Conservation (phyloP, 1,140 invertebrate species). For the Lepidurus arcticus region DNA sequence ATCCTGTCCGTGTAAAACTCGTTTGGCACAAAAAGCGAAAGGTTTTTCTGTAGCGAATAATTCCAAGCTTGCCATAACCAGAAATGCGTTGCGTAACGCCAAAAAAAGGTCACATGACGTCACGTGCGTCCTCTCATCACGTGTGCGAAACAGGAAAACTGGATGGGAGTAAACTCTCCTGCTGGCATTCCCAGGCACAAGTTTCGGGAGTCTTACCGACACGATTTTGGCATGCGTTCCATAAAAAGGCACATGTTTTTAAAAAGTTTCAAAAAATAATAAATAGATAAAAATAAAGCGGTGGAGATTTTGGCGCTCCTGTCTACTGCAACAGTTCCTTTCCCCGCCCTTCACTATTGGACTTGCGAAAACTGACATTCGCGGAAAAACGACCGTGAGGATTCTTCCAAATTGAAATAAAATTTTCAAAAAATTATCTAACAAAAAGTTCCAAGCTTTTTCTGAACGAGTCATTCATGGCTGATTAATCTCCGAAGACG, state of each 20-base stretch:
- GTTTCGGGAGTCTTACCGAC: no score
- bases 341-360: conserved; percentile 16
- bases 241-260: no score
- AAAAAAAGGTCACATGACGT: not conserved
- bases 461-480: no score
- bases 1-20: no score
- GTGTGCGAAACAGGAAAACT: not conserved
- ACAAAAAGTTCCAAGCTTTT: no score
- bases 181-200: no score
- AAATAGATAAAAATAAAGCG: not conserved
- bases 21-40: no score
- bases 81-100: not conserved
- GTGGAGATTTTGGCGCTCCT: not conserved
- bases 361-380: not conserved
- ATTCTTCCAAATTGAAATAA: not conserved
- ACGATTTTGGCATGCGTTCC: no score
- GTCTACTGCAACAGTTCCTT: not conserved
- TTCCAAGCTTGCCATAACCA: not conserved
- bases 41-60: no score
- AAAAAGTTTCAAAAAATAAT: no score
- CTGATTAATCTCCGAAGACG: no score
- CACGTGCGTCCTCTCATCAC: not conserved
- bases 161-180: not conserved
- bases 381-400: not conserved
- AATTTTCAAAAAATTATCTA: no score